Evolutionary conservation across 1,140 invertebrate genomes (phyloP), one percentile per base, ranked within the genome.

Genomic region (Sinella curviseta): DNA sequence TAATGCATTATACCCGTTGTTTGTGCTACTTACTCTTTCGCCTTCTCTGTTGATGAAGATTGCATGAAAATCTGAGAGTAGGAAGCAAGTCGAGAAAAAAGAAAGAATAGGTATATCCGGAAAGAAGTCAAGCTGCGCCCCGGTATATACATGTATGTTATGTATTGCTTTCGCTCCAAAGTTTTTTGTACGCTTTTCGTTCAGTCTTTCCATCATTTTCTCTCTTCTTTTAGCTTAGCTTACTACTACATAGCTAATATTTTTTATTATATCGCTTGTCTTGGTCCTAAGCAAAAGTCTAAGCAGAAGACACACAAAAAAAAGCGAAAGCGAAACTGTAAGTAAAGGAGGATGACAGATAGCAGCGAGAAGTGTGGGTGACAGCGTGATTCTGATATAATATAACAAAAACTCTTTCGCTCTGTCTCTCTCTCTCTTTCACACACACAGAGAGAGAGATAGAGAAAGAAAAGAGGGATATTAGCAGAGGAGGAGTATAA

Each of bases 351-450:
- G 65, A 70, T 70, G 65, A 70, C 65, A 70, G 65, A 70, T 70
- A 70, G 31, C 65, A 70, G 1, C 31, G 31, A 70, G 31, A 70
- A 70, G 65, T 70, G 65, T 70, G 65, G 26, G 65, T 70, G 65
- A 70, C 65, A 70, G 65, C 65, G 65, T 70, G 65, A 70, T 70
- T 70, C 26, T 70, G 65, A 70, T 70, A 70, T 70, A 70, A 70
- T n/a, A 31, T 70, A 31, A 65, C 57, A 65, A 65, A n/a, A 70
- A 70, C 30, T 70, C 65, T 70, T 26, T 65, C 57, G 16, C 14
- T 65, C 24, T 26, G 31, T 70, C 31, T 70, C 65, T 3, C 31
- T 48, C 8, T 48, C 39, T 12, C 8, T 48, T 48, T 48, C 8
- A 48, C 39, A 48, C 39, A 48, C 20, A 20, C 20, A 20, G 39